Evolutionary conservation across 1,140 invertebrate genomes (phyloP).

Genomic region (Drosophila fuyamai): DNA sequence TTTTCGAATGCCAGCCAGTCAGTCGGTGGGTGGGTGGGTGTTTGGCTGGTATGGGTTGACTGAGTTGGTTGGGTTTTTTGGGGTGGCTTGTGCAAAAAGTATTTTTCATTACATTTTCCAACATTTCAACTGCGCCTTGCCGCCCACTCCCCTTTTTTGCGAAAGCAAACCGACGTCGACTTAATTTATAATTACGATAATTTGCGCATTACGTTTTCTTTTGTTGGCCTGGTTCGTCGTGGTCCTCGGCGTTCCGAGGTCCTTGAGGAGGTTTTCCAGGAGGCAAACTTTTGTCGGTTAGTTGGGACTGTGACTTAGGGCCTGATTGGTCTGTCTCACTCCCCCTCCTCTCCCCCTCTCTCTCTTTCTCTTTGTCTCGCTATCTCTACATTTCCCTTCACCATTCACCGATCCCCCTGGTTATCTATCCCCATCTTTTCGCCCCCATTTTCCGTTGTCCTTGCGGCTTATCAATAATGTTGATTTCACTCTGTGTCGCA

Average conservation of each 20-base stretch:
- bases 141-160: neutral
- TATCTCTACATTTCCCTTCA: neutral
- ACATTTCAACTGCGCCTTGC: conserved; percentile 16
- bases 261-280: neutral
- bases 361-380: too few species aligned
- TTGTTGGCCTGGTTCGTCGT: conserved; percentile 58
- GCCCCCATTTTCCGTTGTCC: conserved; percentile 58
- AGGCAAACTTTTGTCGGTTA: conserved; percentile 71
- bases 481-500: conserved; percentile 82
- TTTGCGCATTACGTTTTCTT: conserved; percentile 83
- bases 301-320: conserved; percentile 31
- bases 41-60: too few species aligned
- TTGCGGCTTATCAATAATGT: conserved; percentile 83
- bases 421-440: conserved; percentile 5
- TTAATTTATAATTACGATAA: conserved; percentile 84
- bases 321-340: conserved; percentile 47
- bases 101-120: conserved; percentile 77
- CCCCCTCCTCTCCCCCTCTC: neutral
- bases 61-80: neutral
- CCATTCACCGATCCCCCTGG: neutral
- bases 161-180: conserved; percentile 68
- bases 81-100: conserved; percentile 51
- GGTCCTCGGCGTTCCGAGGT: neutral
- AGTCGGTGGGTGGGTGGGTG: conserved; percentile 6
- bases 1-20: conserved; percentile 77